Base-by-base conservation (phyloP, 30 jellyfish, hydroid and myxozoan genomes). In the Aurelia coerulea region DNA sequence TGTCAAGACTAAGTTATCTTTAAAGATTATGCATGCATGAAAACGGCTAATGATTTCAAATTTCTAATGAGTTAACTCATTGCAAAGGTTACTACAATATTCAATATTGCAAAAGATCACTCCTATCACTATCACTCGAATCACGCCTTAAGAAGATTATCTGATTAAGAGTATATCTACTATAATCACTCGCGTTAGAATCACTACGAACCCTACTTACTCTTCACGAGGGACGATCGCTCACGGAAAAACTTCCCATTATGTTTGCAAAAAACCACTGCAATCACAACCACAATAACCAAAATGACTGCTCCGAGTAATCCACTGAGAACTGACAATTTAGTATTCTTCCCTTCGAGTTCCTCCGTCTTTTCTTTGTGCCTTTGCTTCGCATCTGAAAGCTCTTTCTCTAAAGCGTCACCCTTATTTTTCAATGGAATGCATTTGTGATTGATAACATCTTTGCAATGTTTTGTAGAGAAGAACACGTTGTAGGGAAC, bases 401-500 rank as follows among this genome's bases (percentile, higher is more conserved):
- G 53, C 70, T 60, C 9, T 65, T 51, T 62, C 31, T 31, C 51
- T 56, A 64, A 62, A 13, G 52, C 7, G 7, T 51, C 64, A 18
- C 49, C 29, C 32, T 59, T 41, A 15, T 51, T 62, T 16, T 65
- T 78, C 77, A 78, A 35, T 37, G 87, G 88, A 39, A 88, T 79
- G 87, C 98, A 93, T 64, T 88, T 84, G 65, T 73, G 90, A n/a
- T 93, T 75, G 17, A 34, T 72, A 19, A 87, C 99, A 41, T 74
- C 90, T 60, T 81, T 85, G 88, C 99, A 95, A 35, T 33, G 66
- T 68, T 87, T 76, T 35, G 81, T 52, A 5, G 99, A 69, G 83
- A 95, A 95, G 85, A 95, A 95, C 35, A 90, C 97, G 75, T 88
- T 78, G 64, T 74, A 91, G 2, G 98, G 99, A 64, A 89, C 88